phyloP scores from a whole-genome alignment of 2,797 vertebrate species.

The Pteropus rufus region DNA sequence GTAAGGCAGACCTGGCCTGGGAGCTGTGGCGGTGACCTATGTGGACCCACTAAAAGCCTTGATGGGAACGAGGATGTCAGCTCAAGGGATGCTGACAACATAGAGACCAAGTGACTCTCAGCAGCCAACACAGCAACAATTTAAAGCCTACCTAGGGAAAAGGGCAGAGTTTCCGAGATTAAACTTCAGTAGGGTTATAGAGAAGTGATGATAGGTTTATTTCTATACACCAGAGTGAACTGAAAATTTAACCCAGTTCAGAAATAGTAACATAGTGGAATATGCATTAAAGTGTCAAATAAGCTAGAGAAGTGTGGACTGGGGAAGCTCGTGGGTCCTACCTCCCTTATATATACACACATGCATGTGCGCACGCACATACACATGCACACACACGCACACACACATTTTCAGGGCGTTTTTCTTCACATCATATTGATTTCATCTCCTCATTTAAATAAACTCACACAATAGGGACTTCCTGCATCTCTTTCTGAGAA shows the following conservation, averaged over 20 bases:
- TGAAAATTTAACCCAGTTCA: not conserved
- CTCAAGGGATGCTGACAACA: not conserved
- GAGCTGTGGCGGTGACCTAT: not conserved
- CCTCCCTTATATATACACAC: not conserved
- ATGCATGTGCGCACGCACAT: not conserved
- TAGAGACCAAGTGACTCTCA: not conserved
- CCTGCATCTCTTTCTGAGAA: not conserved
- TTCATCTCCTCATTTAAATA: slow-evolving; percentile 41
- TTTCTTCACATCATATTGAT: slow-evolving; percentile 20
- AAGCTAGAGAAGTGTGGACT: not conserved
- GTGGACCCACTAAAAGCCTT: not conserved
- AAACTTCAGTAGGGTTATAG: not conserved
- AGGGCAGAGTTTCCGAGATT: not conserved
- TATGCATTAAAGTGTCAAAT: not conserved
- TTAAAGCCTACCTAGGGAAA: not conserved
- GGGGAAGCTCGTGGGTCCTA: not conserved
- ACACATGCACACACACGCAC: not conserved
- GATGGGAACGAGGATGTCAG: not conserved
- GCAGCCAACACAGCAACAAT: not conserved
- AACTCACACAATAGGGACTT: not conserved
- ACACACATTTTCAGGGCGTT: not conserved
- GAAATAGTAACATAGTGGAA: not conserved
- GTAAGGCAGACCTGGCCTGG: rapidly evolving
- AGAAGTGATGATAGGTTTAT: not conserved
- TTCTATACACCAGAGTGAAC: not conserved